Base-by-base conservation (phyloP, 1,140 invertebrate genomes). In the Orussus abietinus region DNA sequence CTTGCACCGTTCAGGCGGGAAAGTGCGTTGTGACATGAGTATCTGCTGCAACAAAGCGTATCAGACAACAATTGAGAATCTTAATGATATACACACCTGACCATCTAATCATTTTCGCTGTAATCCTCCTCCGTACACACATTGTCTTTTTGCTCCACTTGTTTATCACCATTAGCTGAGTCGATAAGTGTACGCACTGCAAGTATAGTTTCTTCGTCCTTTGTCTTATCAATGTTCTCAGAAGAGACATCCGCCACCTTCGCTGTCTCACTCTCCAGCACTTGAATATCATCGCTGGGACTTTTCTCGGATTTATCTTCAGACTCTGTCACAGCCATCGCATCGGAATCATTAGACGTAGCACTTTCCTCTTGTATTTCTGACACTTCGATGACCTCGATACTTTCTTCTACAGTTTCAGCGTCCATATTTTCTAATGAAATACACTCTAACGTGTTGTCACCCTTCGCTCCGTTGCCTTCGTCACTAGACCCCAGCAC, bases 171-270 rank as follows among this genome's bases (percentile, higher is more conserved):
- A n/a, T n/a, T n/a, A n/a, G n/a, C n/a, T n/a, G n/a, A n/a, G n/a
- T 62, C 48, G 20, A 53, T 52, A 5, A 60, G 43, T 5, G 54
- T 51, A 22, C 51, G 45, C 0, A 58, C 55, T 9, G 51, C 49
- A 3, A 51, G 37, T 3, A 50, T 32, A 26, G 49, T 46, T 19
- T 57, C 50, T 18, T 50, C 45, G 0, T 38, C 35, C 26, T 10
- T 10, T 57, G 19, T 17, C 55, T 57, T 1, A 52, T 57, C 10
- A 59, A 53, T 33, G 57, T 59, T 30, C 59, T 53, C 7, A 45
- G 49, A 6, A 59, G 44, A n/a, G 29, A 59, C 48, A 4, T 60
- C 49, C 0, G 59, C 54, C 7, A 46, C 53, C 1, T 51, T 52
- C 1, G 49, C 47, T 6, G 43, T 46, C 1, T 38, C 20, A 14